These are phyloP conservation scores for Anabas testudineus DNA, from an alignment of 2,797 vertebrate genomes.

Conservation along the genomic window DNA sequence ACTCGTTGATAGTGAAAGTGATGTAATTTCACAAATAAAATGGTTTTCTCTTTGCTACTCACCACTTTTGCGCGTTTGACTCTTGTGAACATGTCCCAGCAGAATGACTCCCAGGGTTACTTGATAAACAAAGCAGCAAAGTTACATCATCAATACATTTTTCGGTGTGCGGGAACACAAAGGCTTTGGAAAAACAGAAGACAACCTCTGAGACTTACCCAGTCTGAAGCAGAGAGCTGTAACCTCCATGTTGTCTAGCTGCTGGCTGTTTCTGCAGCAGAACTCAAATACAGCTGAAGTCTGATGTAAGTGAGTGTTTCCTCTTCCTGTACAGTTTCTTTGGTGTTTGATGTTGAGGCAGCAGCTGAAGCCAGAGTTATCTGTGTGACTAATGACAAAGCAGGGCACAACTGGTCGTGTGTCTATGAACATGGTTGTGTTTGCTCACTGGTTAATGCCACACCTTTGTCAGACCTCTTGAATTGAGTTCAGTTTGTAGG, in stretches of 20 bases:
- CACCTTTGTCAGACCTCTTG: too few species aligned
- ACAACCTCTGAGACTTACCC: neutral
- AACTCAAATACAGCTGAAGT: neutral
- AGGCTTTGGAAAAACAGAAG: too few species aligned
- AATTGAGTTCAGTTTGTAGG: too few species aligned
- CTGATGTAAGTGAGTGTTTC: neutral
- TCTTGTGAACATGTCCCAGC: neutral
- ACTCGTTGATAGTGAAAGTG: too few species aligned
- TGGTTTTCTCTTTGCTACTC: neutral
- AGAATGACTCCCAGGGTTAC: neutral
- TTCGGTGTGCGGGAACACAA: neutral
- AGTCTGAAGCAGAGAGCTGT: conserved; percentile 1
- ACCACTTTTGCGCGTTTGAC: neutral
- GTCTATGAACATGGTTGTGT: too few species aligned
- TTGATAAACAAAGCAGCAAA: neutral
- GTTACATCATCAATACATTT: accelerated
- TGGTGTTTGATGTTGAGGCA: too few species aligned
- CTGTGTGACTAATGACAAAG: too few species aligned
- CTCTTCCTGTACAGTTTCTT: neutral
- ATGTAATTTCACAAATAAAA: too few species aligned
- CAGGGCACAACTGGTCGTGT: too few species aligned
- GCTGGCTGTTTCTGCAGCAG: neutral
- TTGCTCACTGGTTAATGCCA: too few species aligned
- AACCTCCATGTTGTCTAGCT: conserved; percentile 9
- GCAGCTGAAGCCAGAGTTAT: too few species aligned